A percentile compares a stretch with the other conserved stretches of the same genome.
Conservation (phyloP, 2,888 invertebrate species). For the Netelia virgata region DNA sequence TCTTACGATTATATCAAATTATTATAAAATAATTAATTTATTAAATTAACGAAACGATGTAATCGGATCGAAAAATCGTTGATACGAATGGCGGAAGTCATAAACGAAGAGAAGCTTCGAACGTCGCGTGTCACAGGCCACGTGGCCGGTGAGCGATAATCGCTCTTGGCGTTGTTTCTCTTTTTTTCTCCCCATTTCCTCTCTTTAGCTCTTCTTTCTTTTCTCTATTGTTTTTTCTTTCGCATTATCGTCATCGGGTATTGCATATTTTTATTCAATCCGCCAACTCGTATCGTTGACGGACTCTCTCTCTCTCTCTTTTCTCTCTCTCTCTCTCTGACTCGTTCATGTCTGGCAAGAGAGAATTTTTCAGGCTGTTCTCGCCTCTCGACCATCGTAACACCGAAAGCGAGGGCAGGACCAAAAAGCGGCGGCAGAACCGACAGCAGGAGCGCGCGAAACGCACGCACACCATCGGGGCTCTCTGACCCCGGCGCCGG, state of each 20-base stretch:
- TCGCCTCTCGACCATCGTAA: neutral
- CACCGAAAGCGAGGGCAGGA: constrained; percentile 21
- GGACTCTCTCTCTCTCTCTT: neutral
- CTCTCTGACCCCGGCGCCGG: constrained; percentile 56
- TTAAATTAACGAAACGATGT: neutral
- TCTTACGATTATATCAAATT: too few species aligned
- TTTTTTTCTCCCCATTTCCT: constrained; percentile 17
- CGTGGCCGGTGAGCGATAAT: constrained; percentile 47
- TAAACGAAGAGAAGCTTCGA: neutral
- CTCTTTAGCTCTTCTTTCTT: constrained; percentile 24
- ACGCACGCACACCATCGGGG: constrained; percentile 50
- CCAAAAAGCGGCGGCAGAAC: constrained; percentile 28
- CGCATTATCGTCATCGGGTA: constrained; percentile 27
- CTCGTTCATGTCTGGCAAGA: constrained; percentile 19
- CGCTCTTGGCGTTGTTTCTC: constrained; percentile 2
- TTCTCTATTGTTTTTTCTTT: constrained; percentile 9
- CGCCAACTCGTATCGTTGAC: constrained; percentile 25
- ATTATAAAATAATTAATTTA: neutral
- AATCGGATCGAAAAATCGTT: neutral
- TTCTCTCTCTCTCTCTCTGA: neutral
- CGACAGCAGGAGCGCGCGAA: constrained; percentile 66
- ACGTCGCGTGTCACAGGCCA: constrained; percentile 41
- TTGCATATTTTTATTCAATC: constrained; percentile 35
- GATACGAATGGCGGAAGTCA: too few species aligned
- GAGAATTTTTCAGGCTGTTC: constrained; percentile 23